These are phyloP conservation scores for Elysia chlorotica DNA, from an alignment of 1,140 invertebrate genomes.

Conservation along the genomic window DNA sequence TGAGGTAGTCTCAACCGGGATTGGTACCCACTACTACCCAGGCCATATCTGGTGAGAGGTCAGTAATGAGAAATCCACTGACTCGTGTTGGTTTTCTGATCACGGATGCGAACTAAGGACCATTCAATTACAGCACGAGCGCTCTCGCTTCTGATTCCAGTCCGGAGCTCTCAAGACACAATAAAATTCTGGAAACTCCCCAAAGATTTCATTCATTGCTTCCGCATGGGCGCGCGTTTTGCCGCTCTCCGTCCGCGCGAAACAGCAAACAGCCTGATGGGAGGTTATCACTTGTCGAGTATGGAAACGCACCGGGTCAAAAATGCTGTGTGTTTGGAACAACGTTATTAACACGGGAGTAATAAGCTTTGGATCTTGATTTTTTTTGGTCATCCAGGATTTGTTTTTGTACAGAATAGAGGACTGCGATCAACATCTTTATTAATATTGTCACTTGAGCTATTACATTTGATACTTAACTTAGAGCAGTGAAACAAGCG, in stretches of 20 bases:
- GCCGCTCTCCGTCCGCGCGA: neutral
- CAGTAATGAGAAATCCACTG: constrained; percentile 10
- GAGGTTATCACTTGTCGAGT: neutral
- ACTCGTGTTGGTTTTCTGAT: constrained; percentile 13
- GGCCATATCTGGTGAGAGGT: neutral
- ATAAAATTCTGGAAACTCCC: constrained; percentile 19
- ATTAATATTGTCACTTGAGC: too few species aligned
- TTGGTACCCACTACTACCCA: too few species aligned
- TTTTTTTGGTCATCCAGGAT: too few species aligned
- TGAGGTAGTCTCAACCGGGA: too few species aligned
- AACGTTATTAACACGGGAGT: too few species aligned
- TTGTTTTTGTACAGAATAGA: too few species aligned
- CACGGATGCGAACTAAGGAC: constrained; percentile 17
- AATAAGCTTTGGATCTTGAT: too few species aligned
- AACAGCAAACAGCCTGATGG: constrained; percentile 8
- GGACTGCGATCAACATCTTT: too few species aligned
- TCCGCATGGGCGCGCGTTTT: constrained; percentile 13
- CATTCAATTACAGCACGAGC: constrained; percentile 20
- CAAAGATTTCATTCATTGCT: constrained; percentile 20
- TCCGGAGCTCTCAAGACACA: constrained; percentile 16
- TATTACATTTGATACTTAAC: too few species aligned
- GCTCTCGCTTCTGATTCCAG: constrained; percentile 11
- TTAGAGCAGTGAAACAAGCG: too few species aligned
- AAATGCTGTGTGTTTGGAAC: too few species aligned
- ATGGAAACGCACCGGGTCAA: too few species aligned